Percentiles rank a stretch among this genome's conserved stretches.
phyloP scores from a whole-genome alignment of 1,140 invertebrate species.

The Drosophila kepulauana region DNA sequence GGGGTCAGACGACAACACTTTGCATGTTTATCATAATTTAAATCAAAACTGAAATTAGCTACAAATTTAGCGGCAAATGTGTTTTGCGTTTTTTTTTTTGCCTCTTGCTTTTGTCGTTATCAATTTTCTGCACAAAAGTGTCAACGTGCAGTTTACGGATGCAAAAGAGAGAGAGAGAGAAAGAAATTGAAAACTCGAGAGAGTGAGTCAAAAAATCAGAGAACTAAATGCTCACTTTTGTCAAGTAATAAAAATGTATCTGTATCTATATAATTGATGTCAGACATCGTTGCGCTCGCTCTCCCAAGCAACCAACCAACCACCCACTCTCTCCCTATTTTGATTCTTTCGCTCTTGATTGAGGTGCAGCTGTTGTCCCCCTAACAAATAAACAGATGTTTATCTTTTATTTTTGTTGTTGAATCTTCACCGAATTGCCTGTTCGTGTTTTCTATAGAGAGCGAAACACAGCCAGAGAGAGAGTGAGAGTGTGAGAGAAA shows the following conservation, averaged over 20 bases:
- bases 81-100: slow-evolving; percentile 15
- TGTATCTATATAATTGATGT: slow-evolving; percentile 23
- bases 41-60: slow-evolving; percentile 76
- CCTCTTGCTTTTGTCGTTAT: slow-evolving; percentile 46
- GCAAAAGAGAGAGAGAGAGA: slow-evolving; percentile 10
- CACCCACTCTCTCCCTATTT: not conserved
- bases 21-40: slow-evolving; percentile 70
- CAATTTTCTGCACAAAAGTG: slow-evolving; percentile 42
- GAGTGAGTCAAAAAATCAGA: not conserved
- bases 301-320: not conserved
- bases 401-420: slow-evolving; percentile 33
- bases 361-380: slow-evolving; percentile 28
- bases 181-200: not conserved
- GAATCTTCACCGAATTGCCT: not conserved
- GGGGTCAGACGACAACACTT: slow-evolving; percentile 31
- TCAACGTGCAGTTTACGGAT: slow-evolving; percentile 8
- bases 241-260: slow-evolving; percentile 27
- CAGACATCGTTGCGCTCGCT: slow-evolving; percentile 2
- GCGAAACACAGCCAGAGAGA: not conserved
- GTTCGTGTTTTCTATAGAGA: not conserved
- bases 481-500: not conserved
- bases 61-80: slow-evolving; percentile 27
- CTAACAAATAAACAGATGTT: slow-evolving; percentile 44
- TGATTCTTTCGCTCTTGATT: not conserved
- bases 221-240: slow-evolving; percentile 4